Evolutionary conservation across 2,888 invertebrate species (phyloP).

Genomic region (Acanthosoma haemorrhoidale): DNA sequence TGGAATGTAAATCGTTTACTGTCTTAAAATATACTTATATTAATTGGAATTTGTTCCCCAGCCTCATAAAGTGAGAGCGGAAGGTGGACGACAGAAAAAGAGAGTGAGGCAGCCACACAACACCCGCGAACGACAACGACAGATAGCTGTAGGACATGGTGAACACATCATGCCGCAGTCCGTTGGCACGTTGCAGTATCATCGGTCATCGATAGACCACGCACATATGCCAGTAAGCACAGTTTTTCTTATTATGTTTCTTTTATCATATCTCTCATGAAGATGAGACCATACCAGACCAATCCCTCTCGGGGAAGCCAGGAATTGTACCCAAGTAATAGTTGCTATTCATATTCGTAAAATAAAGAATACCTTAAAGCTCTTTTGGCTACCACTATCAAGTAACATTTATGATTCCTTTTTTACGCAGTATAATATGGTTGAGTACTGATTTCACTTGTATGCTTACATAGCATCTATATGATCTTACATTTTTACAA

Average conservation of each 20-base stretch:
- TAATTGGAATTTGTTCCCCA: constrained; percentile 43
- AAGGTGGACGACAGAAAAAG: constrained; percentile 66
- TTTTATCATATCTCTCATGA: too few relatives aligned
- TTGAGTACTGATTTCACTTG: too few relatives aligned
- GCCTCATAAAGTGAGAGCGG: constrained; percentile 59
- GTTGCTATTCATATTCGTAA: too few relatives aligned
- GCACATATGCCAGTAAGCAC: constrained; percentile 27
- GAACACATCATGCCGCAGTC: constrained; percentile 73
- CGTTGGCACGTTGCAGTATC: constrained; percentile 44
- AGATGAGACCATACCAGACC: too few relatives aligned
- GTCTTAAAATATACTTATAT: constrained; percentile 9
- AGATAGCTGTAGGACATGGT: constrained; percentile 77
- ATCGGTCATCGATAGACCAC: constrained; percentile 19
- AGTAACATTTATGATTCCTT: too few relatives aligned
- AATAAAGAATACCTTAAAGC: too few relatives aligned
- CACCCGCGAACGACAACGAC: constrained; percentile 78
- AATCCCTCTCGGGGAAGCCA: too few relatives aligned
- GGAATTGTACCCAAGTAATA: too few relatives aligned
- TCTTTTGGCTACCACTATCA: too few relatives aligned
- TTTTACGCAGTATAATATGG: too few relatives aligned
- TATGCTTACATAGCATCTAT: too few relatives aligned
- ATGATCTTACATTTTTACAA: too few relatives aligned
- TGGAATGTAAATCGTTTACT: not conserved
- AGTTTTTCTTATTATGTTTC: not conserved
- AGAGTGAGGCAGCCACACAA: constrained; percentile 81